phyloP scores from a whole-genome alignment of 2,888 invertebrate genomes.

The Lottia scabra region DNA sequence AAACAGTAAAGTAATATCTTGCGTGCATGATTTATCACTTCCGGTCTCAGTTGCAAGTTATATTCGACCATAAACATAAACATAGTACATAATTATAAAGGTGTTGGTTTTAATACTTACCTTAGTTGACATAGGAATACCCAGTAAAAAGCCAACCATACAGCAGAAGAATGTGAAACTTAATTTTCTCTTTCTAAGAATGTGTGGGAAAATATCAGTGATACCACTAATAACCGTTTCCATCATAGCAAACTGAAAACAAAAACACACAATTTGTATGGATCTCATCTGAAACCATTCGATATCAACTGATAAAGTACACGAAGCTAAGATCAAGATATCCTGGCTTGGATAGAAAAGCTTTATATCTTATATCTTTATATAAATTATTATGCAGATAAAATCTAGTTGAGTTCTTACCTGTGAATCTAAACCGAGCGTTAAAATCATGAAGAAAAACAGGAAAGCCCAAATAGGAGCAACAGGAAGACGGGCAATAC shows the following conservation, averaged over 20 bases:
- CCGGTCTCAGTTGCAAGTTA: no score
- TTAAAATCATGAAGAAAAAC: slow-evolving; percentile 66
- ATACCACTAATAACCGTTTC: slow-evolving; percentile 62
- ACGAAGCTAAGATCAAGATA: no score
- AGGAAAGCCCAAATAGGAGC: slow-evolving; percentile 63
- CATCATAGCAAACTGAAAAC: slow-evolving; percentile 62
- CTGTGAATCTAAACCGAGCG: slow-evolving; percentile 62
- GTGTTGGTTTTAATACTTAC: slow-evolving; percentile 32
- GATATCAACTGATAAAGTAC: no score
- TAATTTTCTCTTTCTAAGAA: slow-evolving; percentile 49
- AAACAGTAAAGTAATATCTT: no score
- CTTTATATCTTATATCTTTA: no score
- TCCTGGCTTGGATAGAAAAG: no score
- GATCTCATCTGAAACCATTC: background rate
- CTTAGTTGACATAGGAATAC: slow-evolving; percentile 60
- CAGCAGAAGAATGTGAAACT: slow-evolving; percentile 54
- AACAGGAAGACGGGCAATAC: slow-evolving; percentile 60
- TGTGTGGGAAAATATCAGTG: slow-evolving; percentile 55
- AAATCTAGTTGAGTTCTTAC: slow-evolving; percentile 24
- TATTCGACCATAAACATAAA: no score
- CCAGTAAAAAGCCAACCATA: slow-evolving; percentile 56
- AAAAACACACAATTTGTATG: slow-evolving; percentile 14
- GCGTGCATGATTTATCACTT: no score
- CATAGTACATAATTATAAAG: no score
- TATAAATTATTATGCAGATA: no score